A percentile compares a stretch with the other conserved stretches of the same genome.
phyloP scores from a whole-genome alignment of 2,888 invertebrate species.

The Dolichomitus sp. region DNA sequence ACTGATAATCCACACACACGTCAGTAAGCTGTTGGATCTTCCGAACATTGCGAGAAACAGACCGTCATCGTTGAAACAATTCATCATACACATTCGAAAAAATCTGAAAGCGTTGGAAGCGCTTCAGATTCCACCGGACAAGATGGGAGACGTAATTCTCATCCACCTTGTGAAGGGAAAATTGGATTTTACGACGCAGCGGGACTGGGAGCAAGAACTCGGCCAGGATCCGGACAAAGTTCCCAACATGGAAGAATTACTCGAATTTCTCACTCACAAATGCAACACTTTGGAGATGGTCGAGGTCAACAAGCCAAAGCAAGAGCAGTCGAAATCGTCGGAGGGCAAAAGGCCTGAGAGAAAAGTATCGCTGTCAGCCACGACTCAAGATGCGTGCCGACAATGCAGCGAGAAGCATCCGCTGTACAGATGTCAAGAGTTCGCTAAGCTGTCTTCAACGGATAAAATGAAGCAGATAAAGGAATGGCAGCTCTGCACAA shows the following conservation, averaged over 20 bases:
- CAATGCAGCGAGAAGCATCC: constrained; percentile 16
- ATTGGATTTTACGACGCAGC: constrained; percentile 38
- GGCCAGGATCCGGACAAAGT: constrained; percentile 37
- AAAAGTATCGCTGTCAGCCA: constrained; percentile 10
- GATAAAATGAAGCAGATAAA: constrained; percentile 29
- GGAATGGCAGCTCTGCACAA: constrained; percentile 14
- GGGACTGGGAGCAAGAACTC: constrained; percentile 40
- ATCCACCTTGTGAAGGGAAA: constrained; percentile 35
- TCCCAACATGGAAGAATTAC: constrained; percentile 29
- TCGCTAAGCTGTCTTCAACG: constrained; percentile 19
- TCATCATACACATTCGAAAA: constrained; percentile 43
- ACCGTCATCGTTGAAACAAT: constrained; percentile 28
- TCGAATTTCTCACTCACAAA: constrained; percentile 33
- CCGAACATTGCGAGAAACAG: constrained; percentile 25
- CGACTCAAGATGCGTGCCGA: constrained; percentile 27
- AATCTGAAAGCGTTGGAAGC: constrained; percentile 43
- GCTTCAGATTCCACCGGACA: constrained; percentile 29
- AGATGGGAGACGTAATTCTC: constrained; percentile 38
- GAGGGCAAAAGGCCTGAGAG: constrained; percentile 16
- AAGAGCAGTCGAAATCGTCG: constrained; percentile 13
- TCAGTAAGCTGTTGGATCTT: constrained; percentile 25
- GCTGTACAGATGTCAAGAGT: constrained; percentile 38
- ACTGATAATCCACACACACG: constrained; percentile 21
- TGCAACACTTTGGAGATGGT: constrained; percentile 27
- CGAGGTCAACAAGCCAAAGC: constrained; percentile 17